Evolutionary conservation across 2,797 vertebrate species (phyloP).

Genomic region (Fratercula arctica): DNA sequence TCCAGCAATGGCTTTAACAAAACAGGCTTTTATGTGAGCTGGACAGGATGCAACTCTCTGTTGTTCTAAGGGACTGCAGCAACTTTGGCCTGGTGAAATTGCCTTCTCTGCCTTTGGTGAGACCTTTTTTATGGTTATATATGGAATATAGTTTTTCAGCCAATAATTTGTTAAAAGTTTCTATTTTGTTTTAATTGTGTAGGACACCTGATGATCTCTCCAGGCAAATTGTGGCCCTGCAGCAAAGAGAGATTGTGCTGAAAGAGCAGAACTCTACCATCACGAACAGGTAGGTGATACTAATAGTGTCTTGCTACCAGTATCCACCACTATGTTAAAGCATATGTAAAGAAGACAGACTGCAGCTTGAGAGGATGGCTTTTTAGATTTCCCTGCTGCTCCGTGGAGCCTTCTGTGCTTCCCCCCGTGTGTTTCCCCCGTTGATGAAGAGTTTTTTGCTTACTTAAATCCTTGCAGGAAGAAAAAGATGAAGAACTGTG

Average conservation of each 20-base stretch:
- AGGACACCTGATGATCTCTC: slow-evolving; percentile 97
- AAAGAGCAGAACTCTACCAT: slow-evolving; percentile 90
- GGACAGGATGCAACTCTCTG: neutral
- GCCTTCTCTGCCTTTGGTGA: neutral
- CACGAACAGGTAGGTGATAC: slow-evolving; percentile 84
- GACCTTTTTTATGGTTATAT: neutral
- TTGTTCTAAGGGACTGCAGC: neutral
- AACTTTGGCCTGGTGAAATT: neutral
- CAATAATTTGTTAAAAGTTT: neutral
- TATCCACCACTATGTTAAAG: neutral
- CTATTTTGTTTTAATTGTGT: neutral
- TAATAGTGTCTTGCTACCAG: neutral
- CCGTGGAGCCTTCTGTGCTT: neutral
- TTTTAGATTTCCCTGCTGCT: neutral
- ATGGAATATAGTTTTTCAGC: neutral
- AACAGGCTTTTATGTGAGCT: neutral
- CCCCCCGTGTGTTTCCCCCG: neutral
- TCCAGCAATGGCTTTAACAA: neutral
- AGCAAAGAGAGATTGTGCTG: slow-evolving; percentile 89
- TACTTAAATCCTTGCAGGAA: neutral
- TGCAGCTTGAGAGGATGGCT: neutral
- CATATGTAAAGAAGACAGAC: neutral
- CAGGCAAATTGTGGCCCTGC: slow-evolving; percentile 89
- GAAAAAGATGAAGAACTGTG: neutral
- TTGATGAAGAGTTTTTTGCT: neutral